These are phyloP conservation scores for Salminus brasiliensis DNA, from an alignment of 2,113 vertebrate species.

Conservation along the genomic window DNA sequence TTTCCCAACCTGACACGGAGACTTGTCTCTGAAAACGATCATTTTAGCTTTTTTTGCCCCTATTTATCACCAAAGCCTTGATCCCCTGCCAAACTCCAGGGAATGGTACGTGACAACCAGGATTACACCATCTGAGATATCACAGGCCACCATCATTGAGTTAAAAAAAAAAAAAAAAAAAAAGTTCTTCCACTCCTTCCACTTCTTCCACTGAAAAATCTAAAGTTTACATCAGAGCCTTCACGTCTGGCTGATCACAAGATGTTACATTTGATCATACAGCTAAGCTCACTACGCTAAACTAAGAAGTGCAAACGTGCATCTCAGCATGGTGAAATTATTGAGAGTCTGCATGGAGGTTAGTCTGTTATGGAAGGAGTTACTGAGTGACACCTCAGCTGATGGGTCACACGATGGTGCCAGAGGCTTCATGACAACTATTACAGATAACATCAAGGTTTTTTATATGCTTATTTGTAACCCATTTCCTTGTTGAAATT, in stretches of 20 bases:
- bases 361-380: background rate
- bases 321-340: background rate
- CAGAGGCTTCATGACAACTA: background rate
- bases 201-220: too few species aligned
- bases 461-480: background rate
- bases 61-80: constrained; percentile 46
- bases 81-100: constrained; percentile 34
- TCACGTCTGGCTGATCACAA: constrained; percentile 17
- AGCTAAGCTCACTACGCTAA: background rate
- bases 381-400: constrained; percentile 13
- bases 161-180: background rate
- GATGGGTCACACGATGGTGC: constrained; percentile 21
- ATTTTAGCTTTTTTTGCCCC: constrained; percentile 28
- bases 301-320: background rate
- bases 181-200: constrained; percentile 4
- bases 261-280: background rate
- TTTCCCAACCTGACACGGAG: background rate
- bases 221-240: constrained; percentile 31
- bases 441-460: background rate
- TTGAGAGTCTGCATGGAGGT: background rate
- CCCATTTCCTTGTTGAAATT: background rate
- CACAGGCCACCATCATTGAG: constrained; percentile 11
- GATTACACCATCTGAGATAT: constrained; percentile 39
- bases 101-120: constrained; percentile 42
- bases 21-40: constrained; percentile 13